Evolutionary conservation across 2,797 vertebrate genomes (phyloP).

Genomic region (Bucorvus abyssinicus): DNA sequence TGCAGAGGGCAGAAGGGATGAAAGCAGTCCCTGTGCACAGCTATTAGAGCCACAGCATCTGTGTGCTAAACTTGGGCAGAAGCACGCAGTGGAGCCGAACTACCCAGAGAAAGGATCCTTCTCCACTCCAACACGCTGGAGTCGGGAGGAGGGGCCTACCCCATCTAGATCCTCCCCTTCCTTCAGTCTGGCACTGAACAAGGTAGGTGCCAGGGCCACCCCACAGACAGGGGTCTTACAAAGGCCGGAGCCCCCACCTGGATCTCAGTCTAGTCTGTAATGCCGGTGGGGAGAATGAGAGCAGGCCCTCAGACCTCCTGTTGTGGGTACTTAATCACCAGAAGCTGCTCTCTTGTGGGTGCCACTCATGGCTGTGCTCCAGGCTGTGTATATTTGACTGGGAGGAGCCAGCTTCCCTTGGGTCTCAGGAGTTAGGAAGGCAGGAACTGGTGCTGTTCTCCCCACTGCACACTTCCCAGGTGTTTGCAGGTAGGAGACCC

Average conservation of each 20-base stretch:
- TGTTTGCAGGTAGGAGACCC: not conserved
- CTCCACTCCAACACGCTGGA: constrained; percentile 58
- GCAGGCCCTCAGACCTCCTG: not conserved
- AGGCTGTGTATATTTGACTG: not conserved
- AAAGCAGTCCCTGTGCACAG: constrained; percentile 21
- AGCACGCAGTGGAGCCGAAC: constrained; percentile 39
- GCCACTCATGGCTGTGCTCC: not conserved
- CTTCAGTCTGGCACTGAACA: constrained; percentile 56
- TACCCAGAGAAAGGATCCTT: constrained; percentile 61
- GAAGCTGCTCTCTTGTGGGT: not conserved
- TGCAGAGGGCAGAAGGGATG: constrained; percentile 55
- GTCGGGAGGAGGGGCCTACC: constrained; percentile 52
- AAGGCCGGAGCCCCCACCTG: not conserved
- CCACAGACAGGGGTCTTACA: not conserved
- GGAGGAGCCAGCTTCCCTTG: not conserved
- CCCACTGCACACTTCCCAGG: not conserved
- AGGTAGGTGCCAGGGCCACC: constrained; percentile 65
- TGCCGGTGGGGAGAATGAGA: not conserved
- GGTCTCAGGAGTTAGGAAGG: not conserved
- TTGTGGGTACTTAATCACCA: not conserved
- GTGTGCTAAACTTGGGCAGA: constrained; percentile 44
- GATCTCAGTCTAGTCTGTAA: not conserved
- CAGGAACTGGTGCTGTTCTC: not conserved
- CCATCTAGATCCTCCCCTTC: constrained; percentile 64
- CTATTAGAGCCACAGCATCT: constrained; percentile 26